Conservation (phyloP, 2,797 vertebrate species). For the Pampus argenteus region DNA sequence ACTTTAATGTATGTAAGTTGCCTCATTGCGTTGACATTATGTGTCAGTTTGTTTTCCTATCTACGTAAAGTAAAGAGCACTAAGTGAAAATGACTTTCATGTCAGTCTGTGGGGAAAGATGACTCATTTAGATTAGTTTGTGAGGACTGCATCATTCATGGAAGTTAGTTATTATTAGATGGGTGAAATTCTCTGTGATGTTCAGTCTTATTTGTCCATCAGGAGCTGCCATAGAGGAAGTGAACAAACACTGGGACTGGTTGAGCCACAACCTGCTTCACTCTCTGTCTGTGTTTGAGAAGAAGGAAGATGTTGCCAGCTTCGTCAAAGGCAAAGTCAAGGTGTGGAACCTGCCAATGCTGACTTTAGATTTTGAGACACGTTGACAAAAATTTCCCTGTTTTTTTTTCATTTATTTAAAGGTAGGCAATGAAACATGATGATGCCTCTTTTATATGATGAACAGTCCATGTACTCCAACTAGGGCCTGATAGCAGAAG, state of each 20-base stretch:
- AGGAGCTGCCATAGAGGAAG: constrained; percentile 94
- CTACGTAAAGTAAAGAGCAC: not conserved
- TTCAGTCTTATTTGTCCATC: constrained; percentile 39
- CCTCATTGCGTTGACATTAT: not conserved
- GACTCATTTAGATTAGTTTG: too few relatives aligned
- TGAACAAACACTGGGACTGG: constrained; percentile 97
- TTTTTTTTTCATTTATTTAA: not conserved
- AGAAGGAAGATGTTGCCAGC: constrained; percentile 93
- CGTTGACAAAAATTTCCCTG: not conserved
- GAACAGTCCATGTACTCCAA: not conserved
- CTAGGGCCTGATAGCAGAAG: constrained; percentile 96
- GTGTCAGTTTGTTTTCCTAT: not conserved
- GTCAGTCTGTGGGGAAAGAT: too few relatives aligned
- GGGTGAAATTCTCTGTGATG: not conserved
- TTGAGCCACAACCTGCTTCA: constrained; percentile 94
- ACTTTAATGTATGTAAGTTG: too few relatives aligned
- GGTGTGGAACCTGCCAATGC: constrained; percentile 74
- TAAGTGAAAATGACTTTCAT: too few relatives aligned
- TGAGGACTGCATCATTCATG: too few relatives aligned
- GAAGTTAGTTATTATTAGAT: not conserved
- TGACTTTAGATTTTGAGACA: not conserved
- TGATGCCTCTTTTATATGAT: not conserved
- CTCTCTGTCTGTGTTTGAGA: constrained; percentile 96
- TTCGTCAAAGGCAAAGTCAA: constrained; percentile 97
- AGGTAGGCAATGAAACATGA: too few relatives aligned